These are phyloP conservation scores for Chesias legatella DNA, from an alignment of 2,888 invertebrate genomes.

Conservation along the genomic window DNA sequence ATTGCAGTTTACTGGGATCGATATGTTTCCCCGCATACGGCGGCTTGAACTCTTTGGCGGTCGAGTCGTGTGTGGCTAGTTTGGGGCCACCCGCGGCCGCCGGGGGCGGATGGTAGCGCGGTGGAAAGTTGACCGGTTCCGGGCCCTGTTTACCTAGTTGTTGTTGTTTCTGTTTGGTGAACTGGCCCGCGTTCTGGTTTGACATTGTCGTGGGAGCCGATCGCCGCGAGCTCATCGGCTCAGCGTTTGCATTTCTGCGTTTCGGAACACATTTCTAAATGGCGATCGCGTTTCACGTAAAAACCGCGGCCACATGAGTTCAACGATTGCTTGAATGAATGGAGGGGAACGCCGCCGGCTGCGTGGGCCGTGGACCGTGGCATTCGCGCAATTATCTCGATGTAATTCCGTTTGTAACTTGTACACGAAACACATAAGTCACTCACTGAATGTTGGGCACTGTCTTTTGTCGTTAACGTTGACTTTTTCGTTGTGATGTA, in stretches of 20 bases:
- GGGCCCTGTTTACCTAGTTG: constrained; percentile 77
- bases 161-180: constrained; percentile 73
- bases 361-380: constrained; percentile 75
- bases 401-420: constrained; percentile 16
- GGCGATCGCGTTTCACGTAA: constrained; percentile 50
- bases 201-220: constrained; percentile 67
- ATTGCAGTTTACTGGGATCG: constrained; percentile 61
- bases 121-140: constrained; percentile 82
- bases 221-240: constrained; percentile 50
- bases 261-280: constrained; percentile 57
- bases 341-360: constrained; percentile 73
- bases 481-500: constrained; percentile 25
- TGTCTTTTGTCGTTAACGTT: constrained; percentile 15
- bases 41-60: constrained; percentile 70
- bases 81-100: constrained; percentile 83
- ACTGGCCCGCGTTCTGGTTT: constrained; percentile 72
- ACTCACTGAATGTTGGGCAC: constrained; percentile 29
- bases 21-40: constrained; percentile 60
- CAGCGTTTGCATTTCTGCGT: constrained; percentile 48
- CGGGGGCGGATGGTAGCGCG: constrained; percentile 89
- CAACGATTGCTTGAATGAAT: constrained; percentile 77
- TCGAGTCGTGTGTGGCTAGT: constrained; percentile 81
- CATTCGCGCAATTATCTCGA: constrained; percentile 68
- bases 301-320: constrained; percentile 62
- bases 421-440: constrained; percentile 32